Percentiles rank a stretch among this genome's conserved stretches.
Evolutionary conservation across 1,140 invertebrate genomes (phyloP).

Genomic region (Ericerus pela): DNA sequence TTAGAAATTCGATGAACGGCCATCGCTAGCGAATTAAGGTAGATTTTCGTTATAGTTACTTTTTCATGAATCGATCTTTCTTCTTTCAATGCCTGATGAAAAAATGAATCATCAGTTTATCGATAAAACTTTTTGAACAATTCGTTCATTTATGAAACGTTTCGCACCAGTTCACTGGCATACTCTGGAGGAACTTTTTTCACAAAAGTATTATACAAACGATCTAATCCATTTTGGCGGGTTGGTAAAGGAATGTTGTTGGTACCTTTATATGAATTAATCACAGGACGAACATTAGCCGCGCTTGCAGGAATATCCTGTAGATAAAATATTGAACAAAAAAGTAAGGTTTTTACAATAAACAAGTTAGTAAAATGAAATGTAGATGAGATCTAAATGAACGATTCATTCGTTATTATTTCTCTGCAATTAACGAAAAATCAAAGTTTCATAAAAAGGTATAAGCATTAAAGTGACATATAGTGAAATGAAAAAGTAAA

Average conservation of each 20-base stretch:
- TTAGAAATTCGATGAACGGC: conserved; percentile 1
- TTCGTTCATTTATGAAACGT: conserved; percentile 12
- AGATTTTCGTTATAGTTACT: background rate
- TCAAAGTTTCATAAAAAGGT: too few relatives aligned
- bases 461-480: too few relatives aligned
- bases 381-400: background rate
- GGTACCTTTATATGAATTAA: conserved; percentile 14
- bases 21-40: background rate
- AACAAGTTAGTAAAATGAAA: background rate
- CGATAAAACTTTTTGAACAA: conserved; percentile 9
- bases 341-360: background rate
- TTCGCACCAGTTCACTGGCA: conserved; percentile 14
- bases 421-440: conserved; percentile 7
- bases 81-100: conserved; percentile 11
- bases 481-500: too few relatives aligned
- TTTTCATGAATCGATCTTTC: background rate
- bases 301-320: background rate
- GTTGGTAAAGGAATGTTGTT: conserved; percentile 16
- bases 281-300: background rate
- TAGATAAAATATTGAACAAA: background rate
- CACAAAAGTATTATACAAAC: conserved; percentile 11
- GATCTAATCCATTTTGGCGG: conserved; percentile 15
- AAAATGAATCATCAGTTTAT: conserved; percentile 13
- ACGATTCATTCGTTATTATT: conserved; percentile 8
- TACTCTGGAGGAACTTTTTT: conserved; percentile 15